These are phyloP conservation scores for Aspidoscelis tigris DNA, from an alignment of 2,113 vertebrate genomes.

Conservation along the genomic window DNA sequence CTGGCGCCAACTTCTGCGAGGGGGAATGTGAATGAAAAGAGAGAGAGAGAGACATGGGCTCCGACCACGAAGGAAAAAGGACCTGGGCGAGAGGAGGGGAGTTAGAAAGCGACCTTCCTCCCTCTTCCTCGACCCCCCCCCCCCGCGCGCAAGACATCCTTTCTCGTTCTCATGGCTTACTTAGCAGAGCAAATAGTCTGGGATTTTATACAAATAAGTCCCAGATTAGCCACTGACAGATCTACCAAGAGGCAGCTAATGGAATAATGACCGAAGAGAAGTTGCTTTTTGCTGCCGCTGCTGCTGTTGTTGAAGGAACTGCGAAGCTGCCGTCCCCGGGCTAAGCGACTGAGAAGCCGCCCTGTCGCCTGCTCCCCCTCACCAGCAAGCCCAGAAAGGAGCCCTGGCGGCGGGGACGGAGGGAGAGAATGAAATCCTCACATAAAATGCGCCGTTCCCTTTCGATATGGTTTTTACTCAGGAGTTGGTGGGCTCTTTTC, in stretches of 20 bases:
- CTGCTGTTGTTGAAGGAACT: constrained; percentile 52
- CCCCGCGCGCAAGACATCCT: not conserved
- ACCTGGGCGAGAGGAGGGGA: not conserved
- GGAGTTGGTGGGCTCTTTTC: too few relatives aligned
- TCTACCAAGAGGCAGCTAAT: constrained; percentile 73
- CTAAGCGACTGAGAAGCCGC: constrained; percentile 25
- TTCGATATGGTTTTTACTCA: too few relatives aligned
- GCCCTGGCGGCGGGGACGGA: not conserved
- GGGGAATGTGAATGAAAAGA: constrained; percentile 82
- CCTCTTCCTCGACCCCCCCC: not conserved
- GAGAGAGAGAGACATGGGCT: constrained; percentile 59
- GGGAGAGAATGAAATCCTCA: not conserved
- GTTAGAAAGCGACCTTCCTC: constrained; percentile 73
- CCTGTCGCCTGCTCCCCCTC: not conserved
- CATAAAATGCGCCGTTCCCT: too few relatives aligned
- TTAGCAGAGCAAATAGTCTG: constrained; percentile 72
- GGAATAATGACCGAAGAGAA: constrained; percentile 68
- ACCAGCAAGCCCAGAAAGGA: not conserved
- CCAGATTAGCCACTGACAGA: constrained; percentile 71
- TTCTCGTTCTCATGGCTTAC: constrained; percentile 65
- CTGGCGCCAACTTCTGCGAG: constrained; percentile 85
- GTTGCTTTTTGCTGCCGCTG: not conserved
- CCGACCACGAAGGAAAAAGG: constrained; percentile 54
- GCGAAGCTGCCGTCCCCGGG: constrained; percentile 42
- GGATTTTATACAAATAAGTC: constrained; percentile 71